Percentiles rank a stretch among this genome's conserved stretches.
phyloP scores from a whole-genome alignment of 2,797 vertebrate genomes.

The Pseudochaenichthys georgianus region DNA sequence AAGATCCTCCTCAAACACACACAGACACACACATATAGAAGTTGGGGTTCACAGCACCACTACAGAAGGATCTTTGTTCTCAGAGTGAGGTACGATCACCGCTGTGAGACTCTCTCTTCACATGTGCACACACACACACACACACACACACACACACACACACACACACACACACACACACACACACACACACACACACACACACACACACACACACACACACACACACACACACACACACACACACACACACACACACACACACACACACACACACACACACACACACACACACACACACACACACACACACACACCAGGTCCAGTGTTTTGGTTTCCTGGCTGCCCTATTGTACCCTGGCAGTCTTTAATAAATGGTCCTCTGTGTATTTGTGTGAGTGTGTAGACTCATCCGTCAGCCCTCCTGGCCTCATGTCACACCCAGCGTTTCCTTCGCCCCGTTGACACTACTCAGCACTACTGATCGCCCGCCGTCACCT shows the following conservation, averaged over 20 bases:
- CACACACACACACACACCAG: slow-evolving; percentile 61
- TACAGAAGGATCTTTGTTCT: slow-evolving; percentile 83
- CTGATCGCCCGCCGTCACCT: slow-evolving; percentile 80
- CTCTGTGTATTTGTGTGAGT: slow-evolving; percentile 76
- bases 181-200: no score
- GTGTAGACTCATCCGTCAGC: slow-evolving; percentile 77
- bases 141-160: no score
- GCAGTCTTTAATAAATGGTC: slow-evolving; percentile 82
- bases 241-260: slow-evolving; percentile 16
- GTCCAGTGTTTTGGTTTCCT: slow-evolving; percentile 82
- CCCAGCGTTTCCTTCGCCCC: slow-evolving; percentile 72
- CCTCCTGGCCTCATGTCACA: slow-evolving; percentile 76
- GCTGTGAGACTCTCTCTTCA: slow-evolving; percentile 60
- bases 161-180: no score
- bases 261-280: slow-evolving; percentile 27
- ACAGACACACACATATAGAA: slow-evolving; percentile 33
- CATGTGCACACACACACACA: no score
- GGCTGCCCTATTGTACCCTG: slow-evolving; percentile 78
- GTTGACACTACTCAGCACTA: slow-evolving; percentile 79
- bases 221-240: slow-evolving; percentile 12
- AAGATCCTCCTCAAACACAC: slow-evolving; percentile 16
- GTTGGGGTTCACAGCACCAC: slow-evolving; percentile 62
- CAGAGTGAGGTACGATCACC: slow-evolving; percentile 67
- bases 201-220: no score
- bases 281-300: slow-evolving; percentile 42